Evolutionary conservation across 23 tunicate genomes (phyloP), one percentile per base, ranked within the genome.

Genomic region (Halocynthia aurantium): DNA sequence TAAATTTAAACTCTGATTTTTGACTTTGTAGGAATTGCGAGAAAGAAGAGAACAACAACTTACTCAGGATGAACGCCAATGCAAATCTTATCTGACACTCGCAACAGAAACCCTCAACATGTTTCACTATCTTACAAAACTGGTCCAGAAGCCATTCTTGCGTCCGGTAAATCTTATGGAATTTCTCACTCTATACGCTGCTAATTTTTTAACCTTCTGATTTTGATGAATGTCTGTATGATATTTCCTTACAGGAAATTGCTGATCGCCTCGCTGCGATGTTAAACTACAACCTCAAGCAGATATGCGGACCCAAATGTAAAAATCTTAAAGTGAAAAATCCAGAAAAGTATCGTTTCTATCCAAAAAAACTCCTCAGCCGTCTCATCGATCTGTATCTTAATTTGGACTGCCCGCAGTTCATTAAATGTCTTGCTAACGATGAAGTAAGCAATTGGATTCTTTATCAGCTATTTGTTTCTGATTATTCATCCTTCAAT

Each of bases 211-310:
- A 58, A 15, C 15, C 17, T 58, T 58, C 63, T n/a, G 17, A 58
- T 58, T 58, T 2, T n/a, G 17, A 13, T n/a, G 17, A 13, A 13
- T 58, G 15, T 58, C 17, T n/a, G 15, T 58, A 58, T 58, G 17
- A 58, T 58, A 15, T 13, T 58, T 58, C 4, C 15, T 58, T 58
- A 15, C 70, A 65, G 78, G 98, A 93, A 84, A 69, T 93, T 57
- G 98, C 94, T 21, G 98, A 93, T 57, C 79, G 98, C 7, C 65
- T 93, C 53, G 90, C 94, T 11, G 98, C 98, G 11, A 93, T 93
- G 98, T 76, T 93, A 21, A 93, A 93, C 52, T 83, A 83, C 53
- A 93, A 93, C 75, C 65, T 93, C 80, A 83, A 82, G 72, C 98
- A 93, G 62, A 77, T 93, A 6, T 93, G 94, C 56, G 98, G 98